These are phyloP conservation scores for Pediacus dermestoides DNA, from an alignment of 2,888 invertebrate species.

Conservation along the genomic window DNA sequence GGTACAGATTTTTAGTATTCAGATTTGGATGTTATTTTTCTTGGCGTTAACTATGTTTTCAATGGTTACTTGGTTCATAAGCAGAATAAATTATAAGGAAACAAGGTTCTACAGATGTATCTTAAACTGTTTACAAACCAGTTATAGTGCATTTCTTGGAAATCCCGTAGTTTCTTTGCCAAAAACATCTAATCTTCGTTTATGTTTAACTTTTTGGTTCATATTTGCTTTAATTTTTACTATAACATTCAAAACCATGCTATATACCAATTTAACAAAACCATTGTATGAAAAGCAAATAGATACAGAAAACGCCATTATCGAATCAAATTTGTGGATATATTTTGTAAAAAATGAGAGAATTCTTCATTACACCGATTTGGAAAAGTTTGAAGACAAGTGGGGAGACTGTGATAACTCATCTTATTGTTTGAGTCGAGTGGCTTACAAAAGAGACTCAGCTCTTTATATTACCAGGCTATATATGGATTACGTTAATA, in stretches of 20 bases:
- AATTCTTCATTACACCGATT: not conserved
- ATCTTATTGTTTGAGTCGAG: not conserved
- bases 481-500: not conserved
- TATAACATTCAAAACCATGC: not conserved
- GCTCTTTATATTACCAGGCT: not conserved
- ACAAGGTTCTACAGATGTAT: slow-evolving; percentile 2
- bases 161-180: not conserved
- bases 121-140: slow-evolving; percentile 2
- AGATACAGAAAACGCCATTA: not conserved
- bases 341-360: not conserved
- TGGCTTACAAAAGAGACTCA: not conserved
- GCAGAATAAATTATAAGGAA: not conserved
- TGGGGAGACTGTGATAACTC: not conserved
- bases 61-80: not conserved
- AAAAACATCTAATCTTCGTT: not conserved
- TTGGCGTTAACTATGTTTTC: not conserved
- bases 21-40: not conserved
- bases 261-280: not conserved
- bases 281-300: not conserved
- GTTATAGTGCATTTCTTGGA: not conserved
- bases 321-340: not conserved
- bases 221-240: not conserved
- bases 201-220: not conserved
- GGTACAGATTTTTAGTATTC: not conserved
- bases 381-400: not conserved